phyloP scores from a whole-genome alignment of 2,113 vertebrate species.

The Odobenus rosmarus region DNA sequence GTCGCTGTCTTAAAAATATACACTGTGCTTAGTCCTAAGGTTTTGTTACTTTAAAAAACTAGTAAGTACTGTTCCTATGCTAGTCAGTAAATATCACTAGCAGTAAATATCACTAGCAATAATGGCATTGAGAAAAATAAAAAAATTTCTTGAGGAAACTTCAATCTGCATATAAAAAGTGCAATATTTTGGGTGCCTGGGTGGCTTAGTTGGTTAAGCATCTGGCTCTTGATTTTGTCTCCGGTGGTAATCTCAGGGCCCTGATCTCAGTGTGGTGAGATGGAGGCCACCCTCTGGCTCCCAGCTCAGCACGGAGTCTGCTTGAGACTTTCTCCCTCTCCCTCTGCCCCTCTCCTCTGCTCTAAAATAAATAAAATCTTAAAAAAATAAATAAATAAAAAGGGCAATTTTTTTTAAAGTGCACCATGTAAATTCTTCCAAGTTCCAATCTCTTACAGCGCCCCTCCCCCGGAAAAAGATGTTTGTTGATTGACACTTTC shows the following conservation, averaged over 20 bases:
- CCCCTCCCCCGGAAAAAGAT: background rate
- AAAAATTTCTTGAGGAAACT: background rate
- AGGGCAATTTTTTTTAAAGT: background rate
- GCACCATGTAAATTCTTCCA: background rate
- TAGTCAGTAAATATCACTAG: background rate
- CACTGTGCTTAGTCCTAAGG: background rate
- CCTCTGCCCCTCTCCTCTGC: background rate
- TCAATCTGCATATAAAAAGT: background rate
- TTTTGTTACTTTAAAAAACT: background rate
- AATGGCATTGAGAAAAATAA: conserved; percentile 3
- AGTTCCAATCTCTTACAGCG: background rate
- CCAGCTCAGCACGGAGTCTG: background rate
- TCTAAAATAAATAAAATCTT: background rate
- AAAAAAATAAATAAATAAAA: background rate
- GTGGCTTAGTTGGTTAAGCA: background rate
- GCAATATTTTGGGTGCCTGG: background rate
- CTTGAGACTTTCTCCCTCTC: background rate
- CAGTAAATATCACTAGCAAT: background rate
- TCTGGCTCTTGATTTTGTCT: background rate
- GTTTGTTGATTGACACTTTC: background rate
- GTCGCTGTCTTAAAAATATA: background rate
- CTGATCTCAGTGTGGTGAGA: background rate
- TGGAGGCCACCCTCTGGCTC: background rate
- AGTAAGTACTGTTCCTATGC: background rate
- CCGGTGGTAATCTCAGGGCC: background rate